phyloP scores from a whole-genome alignment of 2,888 invertebrate genomes.

The Cordilura impudica region DNA sequence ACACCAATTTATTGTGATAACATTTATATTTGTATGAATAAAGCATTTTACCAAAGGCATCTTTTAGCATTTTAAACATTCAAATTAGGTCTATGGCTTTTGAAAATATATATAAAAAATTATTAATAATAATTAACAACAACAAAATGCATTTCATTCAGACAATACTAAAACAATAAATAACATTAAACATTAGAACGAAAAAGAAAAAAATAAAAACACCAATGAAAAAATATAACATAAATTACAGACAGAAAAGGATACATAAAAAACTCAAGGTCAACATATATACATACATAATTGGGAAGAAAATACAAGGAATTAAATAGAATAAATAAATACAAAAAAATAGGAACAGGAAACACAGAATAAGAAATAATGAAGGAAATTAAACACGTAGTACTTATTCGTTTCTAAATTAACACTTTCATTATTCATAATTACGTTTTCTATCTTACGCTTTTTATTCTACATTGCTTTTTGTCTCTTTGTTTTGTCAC shows the following conservation, averaged over 20 bases:
- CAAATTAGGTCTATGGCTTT: background rate
- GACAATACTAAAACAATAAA: slow-evolving; percentile 17
- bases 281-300: slow-evolving; percentile 35
- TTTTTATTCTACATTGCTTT: slow-evolving; percentile 10
- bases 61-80: background rate
- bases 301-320: slow-evolving; percentile 26
- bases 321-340: slow-evolving; percentile 7
- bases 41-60: slow-evolving; percentile 33
- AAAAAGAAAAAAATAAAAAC: slow-evolving; percentile 6
- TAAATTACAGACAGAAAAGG: slow-evolving; percentile 42
- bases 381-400: slow-evolving; percentile 53
- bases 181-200: slow-evolving; percentile 3
- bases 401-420: slow-evolving; percentile 56
- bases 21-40: too few relatives aligned
- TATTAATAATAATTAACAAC: slow-evolving; percentile 50
- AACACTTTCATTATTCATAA: slow-evolving; percentile 63
- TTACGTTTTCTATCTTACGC: slow-evolving; percentile 27
- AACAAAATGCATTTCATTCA: slow-evolving; percentile 32
- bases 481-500: slow-evolving; percentile 9
- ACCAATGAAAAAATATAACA: slow-evolving; percentile 28
- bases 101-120: slow-evolving; percentile 15
- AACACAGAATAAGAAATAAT: slow-evolving; percentile 24
- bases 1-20: too few relatives aligned
- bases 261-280: slow-evolving; percentile 23
- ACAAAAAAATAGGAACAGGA: slow-evolving; percentile 34